These are phyloP conservation scores for Magallana angulata DNA, from an alignment of 1,140 invertebrate species.

Conservation along the genomic window DNA sequence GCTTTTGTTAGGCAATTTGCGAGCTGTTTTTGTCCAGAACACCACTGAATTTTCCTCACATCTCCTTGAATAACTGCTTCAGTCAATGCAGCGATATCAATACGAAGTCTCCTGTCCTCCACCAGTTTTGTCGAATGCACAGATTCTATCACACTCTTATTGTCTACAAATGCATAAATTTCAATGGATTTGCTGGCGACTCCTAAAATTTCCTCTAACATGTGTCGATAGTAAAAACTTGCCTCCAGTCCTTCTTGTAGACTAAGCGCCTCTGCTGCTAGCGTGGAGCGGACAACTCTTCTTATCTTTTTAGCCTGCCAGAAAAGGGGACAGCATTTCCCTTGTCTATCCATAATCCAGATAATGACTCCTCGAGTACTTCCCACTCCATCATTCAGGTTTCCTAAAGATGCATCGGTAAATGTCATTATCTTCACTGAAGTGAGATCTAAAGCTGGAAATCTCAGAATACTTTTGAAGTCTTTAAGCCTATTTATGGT, in stretches of 20 bases:
- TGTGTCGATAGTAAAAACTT: constrained; percentile 37
- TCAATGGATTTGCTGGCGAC: constrained; percentile 25
- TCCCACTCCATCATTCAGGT: constrained; percentile 44
- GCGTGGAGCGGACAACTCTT: constrained; percentile 46
- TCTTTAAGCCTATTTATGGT: too few species aligned
- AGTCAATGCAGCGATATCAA: too few species aligned
- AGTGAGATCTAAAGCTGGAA: too few species aligned
- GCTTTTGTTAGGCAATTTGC: too few species aligned
- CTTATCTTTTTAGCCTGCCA: constrained; percentile 46
- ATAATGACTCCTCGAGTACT: constrained; percentile 54
- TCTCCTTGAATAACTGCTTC: neutral
- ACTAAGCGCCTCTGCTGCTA: constrained; percentile 52
- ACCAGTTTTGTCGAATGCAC: neutral
- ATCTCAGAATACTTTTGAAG: too few species aligned
- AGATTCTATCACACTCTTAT: too few species aligned
- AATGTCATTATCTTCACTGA: constrained; percentile 41
- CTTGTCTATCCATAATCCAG: constrained; percentile 48
- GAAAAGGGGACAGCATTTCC: neutral
- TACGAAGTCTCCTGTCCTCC: too few species aligned
- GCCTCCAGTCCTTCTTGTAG: constrained; percentile 49
- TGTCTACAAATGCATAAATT: too few species aligned
- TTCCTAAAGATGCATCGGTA: constrained; percentile 54
- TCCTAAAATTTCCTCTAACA: constrained; percentile 43
- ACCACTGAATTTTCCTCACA: too few species aligned
- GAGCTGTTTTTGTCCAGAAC: too few species aligned